Percentiles rank a stretch among this genome's conserved stretches.
phyloP scores from a whole-genome alignment of 2,113 vertebrate species.

The Passer montanus region DNA sequence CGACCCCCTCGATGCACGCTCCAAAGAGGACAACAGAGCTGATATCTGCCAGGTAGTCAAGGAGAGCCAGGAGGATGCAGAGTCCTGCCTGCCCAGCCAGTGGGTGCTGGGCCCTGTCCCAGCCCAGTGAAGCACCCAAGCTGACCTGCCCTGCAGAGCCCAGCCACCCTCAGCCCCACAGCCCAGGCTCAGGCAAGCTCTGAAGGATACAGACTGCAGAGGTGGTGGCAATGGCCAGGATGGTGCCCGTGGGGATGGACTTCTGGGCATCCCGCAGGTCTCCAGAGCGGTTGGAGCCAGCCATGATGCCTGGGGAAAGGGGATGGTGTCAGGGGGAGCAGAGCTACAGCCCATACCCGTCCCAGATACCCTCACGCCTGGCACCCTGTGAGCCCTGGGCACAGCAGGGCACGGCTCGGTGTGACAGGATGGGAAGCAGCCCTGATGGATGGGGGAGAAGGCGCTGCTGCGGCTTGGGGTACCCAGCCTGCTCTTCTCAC shows the following conservation, averaged over 20 bases:
- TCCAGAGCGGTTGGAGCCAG: conserved; percentile 96
- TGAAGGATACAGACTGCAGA: conserved; percentile 95
- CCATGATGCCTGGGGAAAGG: conserved; percentile 91
- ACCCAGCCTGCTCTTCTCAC: background rate
- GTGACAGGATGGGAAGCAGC: background rate
- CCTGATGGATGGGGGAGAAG: accelerated
- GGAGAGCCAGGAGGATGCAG: conserved; percentile 16
- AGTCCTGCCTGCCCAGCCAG: background rate
- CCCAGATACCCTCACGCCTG: accelerated
- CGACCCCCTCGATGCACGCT: conserved; percentile 92
- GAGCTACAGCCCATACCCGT: accelerated
- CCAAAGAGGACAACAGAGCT: conserved; percentile 92
- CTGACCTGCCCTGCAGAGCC: background rate
- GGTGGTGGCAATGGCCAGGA: conserved; percentile 95
- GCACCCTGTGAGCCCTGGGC: accelerated
- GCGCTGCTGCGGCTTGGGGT: accelerated
- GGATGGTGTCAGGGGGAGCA: accelerated
- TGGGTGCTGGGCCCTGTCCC: accelerated
- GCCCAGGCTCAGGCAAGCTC: background rate
- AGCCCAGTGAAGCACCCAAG: accelerated
- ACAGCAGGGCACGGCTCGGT: background rate
- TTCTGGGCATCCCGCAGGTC: conserved; percentile 98
- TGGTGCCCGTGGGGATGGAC: conserved; percentile 95
- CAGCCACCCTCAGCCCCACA: accelerated
- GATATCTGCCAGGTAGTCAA: conserved; percentile 84